Evolutionary conservation across 2,113 vertebrate species (phyloP).

Genomic region (Anas platyrhynchos): DNA sequence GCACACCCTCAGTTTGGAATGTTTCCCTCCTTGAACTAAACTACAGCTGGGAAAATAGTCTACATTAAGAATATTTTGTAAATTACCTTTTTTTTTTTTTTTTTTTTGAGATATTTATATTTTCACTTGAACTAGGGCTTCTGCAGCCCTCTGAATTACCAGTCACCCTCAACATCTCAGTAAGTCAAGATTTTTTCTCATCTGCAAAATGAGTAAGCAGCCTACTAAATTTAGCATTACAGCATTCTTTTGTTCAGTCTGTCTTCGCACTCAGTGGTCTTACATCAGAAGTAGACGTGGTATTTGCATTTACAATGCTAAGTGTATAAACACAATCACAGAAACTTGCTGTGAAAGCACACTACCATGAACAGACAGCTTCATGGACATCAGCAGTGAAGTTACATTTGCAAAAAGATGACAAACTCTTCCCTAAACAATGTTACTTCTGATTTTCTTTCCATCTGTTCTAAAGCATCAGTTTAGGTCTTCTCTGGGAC

Average conservation of each 20-base stretch:
- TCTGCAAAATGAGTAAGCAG: neutral
- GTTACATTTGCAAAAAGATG: neutral
- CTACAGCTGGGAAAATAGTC: neutral
- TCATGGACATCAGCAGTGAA: neutral
- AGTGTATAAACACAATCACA: neutral
- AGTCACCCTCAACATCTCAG: neutral
- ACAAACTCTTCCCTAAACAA: neutral
- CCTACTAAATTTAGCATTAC: neutral
- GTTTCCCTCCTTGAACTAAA: neutral
- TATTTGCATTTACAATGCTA: neutral
- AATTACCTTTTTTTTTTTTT: neutral
- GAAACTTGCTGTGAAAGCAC: neutral
- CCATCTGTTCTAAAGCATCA: neutral
- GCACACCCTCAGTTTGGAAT: neutral
- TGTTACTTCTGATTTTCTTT: neutral
- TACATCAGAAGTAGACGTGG: neutral
- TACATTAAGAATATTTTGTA: neutral
- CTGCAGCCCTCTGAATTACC: neutral
- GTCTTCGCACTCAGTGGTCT: neutral
- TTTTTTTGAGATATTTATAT: neutral
- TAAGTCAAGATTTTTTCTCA: neutral
- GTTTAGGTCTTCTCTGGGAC: neutral
- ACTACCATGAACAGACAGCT: neutral
- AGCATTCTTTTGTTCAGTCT: neutral
- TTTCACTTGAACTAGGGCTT: neutral